Evolutionary conservation across 2,797 vertebrate genomes (phyloP).

Genomic region (Onychomys arenicola): DNA sequence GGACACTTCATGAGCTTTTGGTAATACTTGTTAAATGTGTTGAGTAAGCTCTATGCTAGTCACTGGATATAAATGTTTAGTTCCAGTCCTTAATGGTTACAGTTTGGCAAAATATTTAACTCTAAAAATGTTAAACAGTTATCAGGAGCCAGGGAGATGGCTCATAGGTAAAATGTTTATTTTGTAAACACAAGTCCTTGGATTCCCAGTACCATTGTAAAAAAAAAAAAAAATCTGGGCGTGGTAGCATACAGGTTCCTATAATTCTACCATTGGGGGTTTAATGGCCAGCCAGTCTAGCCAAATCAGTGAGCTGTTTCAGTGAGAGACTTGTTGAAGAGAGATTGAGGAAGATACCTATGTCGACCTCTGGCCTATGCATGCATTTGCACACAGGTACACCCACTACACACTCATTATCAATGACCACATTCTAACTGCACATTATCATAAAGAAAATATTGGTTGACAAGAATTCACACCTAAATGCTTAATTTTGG

Average conservation of each 20-base stretch:
- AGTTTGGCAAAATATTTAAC: constrained; percentile 3
- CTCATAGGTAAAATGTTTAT: neutral
- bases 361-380: neutral
- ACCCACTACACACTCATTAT: neutral
- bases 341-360: neutral
- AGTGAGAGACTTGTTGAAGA: neutral
- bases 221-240: neutral
- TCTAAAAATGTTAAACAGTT: neutral
- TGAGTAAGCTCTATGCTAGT: neutral
- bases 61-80: neutral
- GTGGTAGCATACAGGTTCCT: neutral
- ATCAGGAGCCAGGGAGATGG: neutral
- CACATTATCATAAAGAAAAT: constrained; percentile 38
- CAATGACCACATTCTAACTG: constrained; percentile 17
- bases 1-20: neutral
- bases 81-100: neutral
- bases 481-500: neutral
- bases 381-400: neutral
- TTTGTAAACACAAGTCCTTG: neutral
- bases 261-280: too few relatives aligned
- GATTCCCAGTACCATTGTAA: neutral
- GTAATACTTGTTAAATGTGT: neutral
- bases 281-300: neutral
- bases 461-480: neutral
- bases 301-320: neutral